Base-by-base conservation (phyloP, 2,797 vertebrate genomes). In the Pipistrellus kuhlii region DNA sequence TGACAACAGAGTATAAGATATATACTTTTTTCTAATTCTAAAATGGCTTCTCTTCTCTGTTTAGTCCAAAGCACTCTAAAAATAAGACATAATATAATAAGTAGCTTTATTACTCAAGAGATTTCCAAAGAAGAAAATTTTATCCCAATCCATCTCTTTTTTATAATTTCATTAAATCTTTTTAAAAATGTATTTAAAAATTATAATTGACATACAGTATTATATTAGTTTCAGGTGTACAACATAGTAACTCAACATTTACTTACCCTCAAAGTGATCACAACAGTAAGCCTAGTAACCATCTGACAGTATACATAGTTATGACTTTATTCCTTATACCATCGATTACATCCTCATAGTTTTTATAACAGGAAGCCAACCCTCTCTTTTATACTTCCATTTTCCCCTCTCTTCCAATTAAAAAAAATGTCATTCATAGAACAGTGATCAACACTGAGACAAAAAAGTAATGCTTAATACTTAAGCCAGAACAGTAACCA, bases 1-100 rank as follows among this genome's bases (percentile, higher is more conserved):
- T 96, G 88, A 95, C 86, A 93, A 94, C 87, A 68, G 72, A 92
- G 15, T 48, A 10, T 94, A 85, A 84, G 73, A 80, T 80, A 57
- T 20, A 57, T 41, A 64, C 35, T 51, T 88, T 75, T 78, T 93
- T 92, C 64, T 94, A 27, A 71, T 94, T 95, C 44, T 87, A 75
- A 94, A 88, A 84, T 94, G 62, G 8, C 32, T 41, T 84, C 30
- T 85, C 21, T 38, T 85, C 84, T 91, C 35, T 85, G 9, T 82
- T 77, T 66, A 66, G 53, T 10, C 86, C 57, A 80, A 93, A 91
- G 69, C 51, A 89, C 59, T 88, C 51, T 91, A 71, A 94, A 95
- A 91, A 55, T 85, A 82, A 90, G 46, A 41, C 14, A 76, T 62
- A 71, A 13, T 71, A 6, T 2, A 32, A 55, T 72, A 64, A 81